Evolutionary conservation across 2,797 vertebrate genomes (phyloP), one percentile per base, ranked within the genome.

Genomic region (Sphaeramia orbicularis): DNA sequence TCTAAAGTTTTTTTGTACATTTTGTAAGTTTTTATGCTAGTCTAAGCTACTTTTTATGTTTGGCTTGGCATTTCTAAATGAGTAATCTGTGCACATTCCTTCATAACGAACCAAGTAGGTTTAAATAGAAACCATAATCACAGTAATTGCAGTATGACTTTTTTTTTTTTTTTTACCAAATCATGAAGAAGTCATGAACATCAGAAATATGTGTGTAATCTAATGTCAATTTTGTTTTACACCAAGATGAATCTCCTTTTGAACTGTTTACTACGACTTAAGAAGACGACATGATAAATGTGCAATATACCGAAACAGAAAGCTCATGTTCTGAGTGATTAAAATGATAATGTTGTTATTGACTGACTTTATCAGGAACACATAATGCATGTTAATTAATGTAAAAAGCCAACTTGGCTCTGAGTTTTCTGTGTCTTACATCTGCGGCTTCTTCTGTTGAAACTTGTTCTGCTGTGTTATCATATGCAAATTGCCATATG

Each of bases 401-500:
- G 44, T 68, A 61, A 18, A 13, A 30, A 69, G 41, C 32, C 38
- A 41, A 6, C 44, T 71, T 19, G 4, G 12, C 21, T 54, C 42
- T 35, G 67, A 77, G 50, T 27, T 27, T 4, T 61, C 11, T 41
- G 21, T 11, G 49, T 69, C 38, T 43, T 35, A 15, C 38, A 64
- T 48, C 11, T 73, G 24, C 53, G 32, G 65, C n/a, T 64, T 66
- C 12, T 75, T 55, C 47, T 74, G 38, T 66, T 78, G 57, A 68
- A 80, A 76, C 38, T 74, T 73, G 36, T 80, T 64, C 40, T 81
- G 59, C 65, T 86, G 27, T 85, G 64, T 84, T 82, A 54, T 67
- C 47, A 71, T 74, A 71, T 80, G 78, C 60, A 76, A 70, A 81
- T 68, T 80, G 60, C 64, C 74, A 65, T 69, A 76, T 81, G 82